phyloP scores from a whole-genome alignment of 2,113 vertebrate species.

The Nerophis lumbriciformis region DNA sequence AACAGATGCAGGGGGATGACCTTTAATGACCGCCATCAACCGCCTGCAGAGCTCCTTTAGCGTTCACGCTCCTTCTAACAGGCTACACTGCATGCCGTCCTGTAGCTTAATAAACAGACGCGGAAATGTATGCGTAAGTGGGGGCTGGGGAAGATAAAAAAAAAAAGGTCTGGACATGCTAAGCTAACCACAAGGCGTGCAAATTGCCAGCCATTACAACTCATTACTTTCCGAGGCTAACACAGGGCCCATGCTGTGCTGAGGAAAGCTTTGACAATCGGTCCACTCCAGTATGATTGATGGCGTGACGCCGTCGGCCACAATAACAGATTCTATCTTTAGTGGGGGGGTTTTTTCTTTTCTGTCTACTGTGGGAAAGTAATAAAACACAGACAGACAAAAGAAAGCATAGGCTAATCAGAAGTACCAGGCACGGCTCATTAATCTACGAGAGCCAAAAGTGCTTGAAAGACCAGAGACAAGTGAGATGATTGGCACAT shows the following conservation, averaged over 20 bases:
- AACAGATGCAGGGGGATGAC: constrained; percentile 43
- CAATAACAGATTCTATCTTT: constrained; percentile 38
- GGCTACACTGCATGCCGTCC: constrained; percentile 13
- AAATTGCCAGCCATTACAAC: constrained; percentile 59
- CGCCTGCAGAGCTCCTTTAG: constrained; percentile 43
- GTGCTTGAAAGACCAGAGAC: constrained; percentile 41
- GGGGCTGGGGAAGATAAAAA: constrained; percentile 43
- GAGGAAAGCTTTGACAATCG: constrained; percentile 52
- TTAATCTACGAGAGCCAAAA: constrained; percentile 46
- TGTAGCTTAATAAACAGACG: constrained; percentile 3
- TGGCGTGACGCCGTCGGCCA: constrained; percentile 46
- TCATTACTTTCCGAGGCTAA: constrained; percentile 71
- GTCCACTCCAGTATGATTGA: constrained; percentile 56
- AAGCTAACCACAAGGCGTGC: constrained; percentile 49
- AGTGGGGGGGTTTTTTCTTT: no score
- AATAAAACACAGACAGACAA: constrained; percentile 56
- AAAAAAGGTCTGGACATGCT: constrained; percentile 45
- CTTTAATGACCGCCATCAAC: constrained; percentile 67
- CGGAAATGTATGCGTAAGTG: constrained; percentile 4
- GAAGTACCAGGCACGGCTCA: constrained; percentile 51
- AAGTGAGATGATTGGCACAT: constrained; percentile 45
- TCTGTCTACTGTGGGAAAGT: constrained; percentile 24
- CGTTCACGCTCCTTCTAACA: constrained; percentile 18
- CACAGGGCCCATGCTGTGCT: constrained; percentile 47
- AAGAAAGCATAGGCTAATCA: constrained; percentile 54